Percentiles rank a stretch among this genome's conserved stretches.
Evolutionary conservation across 1,140 invertebrate species (phyloP).

Genomic region (Tribolium madens): DNA sequence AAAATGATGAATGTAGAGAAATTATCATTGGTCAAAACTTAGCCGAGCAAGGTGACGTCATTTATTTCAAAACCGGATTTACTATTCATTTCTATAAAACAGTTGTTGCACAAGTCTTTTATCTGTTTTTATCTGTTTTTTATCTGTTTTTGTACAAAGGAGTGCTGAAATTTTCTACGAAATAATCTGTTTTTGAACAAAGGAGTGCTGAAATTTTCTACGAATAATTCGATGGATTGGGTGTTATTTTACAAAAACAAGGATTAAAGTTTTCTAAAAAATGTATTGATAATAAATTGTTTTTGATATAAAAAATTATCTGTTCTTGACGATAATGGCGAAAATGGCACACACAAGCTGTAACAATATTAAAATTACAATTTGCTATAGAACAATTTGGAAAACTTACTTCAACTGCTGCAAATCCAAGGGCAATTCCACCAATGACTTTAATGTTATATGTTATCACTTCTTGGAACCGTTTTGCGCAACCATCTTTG

Average conservation of each 20-base stretch:
- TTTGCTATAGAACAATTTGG: not conserved
- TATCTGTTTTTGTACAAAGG: too few relatives aligned
- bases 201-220: not conserved
- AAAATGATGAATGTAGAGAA: too few relatives aligned
- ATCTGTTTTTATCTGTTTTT: too few relatives aligned
- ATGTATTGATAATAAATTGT: not conserved
- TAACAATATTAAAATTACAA: not conserved
- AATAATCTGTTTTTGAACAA: not conserved
- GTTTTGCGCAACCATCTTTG: not conserved
- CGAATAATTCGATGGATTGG: not conserved
- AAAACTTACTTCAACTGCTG: slow-evolving; percentile 14
- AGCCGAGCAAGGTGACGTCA: too few relatives aligned
- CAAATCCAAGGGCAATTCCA: slow-evolving; percentile 1
- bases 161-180: not conserved
- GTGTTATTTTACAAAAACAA: not conserved
- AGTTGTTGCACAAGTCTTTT: too few relatives aligned
- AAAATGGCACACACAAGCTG: slow-evolving; percentile 24
- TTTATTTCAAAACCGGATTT: too few relatives aligned
- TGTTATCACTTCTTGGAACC: not conserved
- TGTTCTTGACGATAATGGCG: not conserved
- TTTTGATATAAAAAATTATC: not conserved
- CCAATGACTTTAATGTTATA: slow-evolving; percentile 16
- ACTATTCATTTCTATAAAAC: too few relatives aligned
- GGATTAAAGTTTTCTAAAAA: not conserved
- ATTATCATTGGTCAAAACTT: too few relatives aligned